Evolutionary conservation across 2,888 invertebrate species (phyloP), one percentile per base, ranked within the genome.

Genomic region (Lycia hirtaria): DNA sequence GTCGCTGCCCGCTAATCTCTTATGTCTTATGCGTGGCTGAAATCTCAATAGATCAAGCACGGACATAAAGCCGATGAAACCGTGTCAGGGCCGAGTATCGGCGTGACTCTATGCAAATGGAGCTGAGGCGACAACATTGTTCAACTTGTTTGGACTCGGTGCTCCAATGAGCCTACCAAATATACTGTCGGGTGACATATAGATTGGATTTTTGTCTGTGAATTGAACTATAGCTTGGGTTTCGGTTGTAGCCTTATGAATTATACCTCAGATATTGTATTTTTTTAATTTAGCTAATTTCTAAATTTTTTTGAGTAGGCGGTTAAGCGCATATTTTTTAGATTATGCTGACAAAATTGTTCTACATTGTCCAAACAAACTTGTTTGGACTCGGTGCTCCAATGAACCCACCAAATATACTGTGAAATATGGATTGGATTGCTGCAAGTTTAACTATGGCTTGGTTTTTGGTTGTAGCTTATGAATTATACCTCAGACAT

Each of bases 1-100:
- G 6, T 17, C 26, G n/a, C n/a, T 19, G 32, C 43, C 12, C 66
- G 67, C 68, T 44, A 5, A 12, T 60, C 48, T 45, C 65, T 44
- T 41, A 54, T 69, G 44, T 12, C 54, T 55, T 58, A 35, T 45
- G 37, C 45, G 19, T 15, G 30, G 26, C 22, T 48, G 17, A 64
- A 62, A 40, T 54, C 45, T 59, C 73, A 61, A 65, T 67, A 69
- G 66, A 65, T 61, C 62, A 65, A 22, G 66, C 68, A 66, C 65
- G 65, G 58, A 70, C 68, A 48, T 48, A 52, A 32, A 48, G 41
- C 30, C 32, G 49, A 22, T 58, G 65, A 74, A 86, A 80, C 74
- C 67, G 73, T 87, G 87, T 87, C 87, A 87, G 68, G 87, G 87
- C 74, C 86, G 74, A 76, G 76, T 76, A 48, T 48, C 76, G 81